phyloP scores from a whole-genome alignment of 1,140 invertebrate species.

The Polypedilum vanderplanki region DNA sequence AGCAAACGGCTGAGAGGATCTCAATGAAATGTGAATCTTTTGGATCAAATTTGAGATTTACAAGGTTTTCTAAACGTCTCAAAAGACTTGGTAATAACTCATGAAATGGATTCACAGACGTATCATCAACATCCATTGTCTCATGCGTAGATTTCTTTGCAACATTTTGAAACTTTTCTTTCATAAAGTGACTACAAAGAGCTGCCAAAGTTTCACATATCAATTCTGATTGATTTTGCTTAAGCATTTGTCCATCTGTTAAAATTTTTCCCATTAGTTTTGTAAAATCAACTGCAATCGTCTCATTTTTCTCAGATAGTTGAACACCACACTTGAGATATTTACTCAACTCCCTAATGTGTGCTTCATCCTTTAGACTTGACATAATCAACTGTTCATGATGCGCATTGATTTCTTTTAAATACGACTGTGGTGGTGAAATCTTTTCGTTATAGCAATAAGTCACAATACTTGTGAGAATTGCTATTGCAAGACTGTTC shows the following conservation, averaged over 20 bases:
- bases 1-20: constrained; percentile 48
- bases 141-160: constrained; percentile 31
- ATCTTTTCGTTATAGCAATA: constrained; percentile 50
- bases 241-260: constrained; percentile 36
- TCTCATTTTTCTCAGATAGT: constrained; percentile 37
- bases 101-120: constrained; percentile 36
- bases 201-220: constrained; percentile 41
- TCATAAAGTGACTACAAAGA: constrained; percentile 40
- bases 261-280: constrained; percentile 39
- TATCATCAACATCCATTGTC: constrained; percentile 30
- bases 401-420: constrained; percentile 41
- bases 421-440: constrained; percentile 35
- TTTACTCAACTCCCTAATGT: constrained; percentile 35
- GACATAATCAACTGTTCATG: constrained; percentile 41
- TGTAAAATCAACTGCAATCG: constrained; percentile 39
- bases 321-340: constrained; percentile 40
- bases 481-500: constrained; percentile 60
- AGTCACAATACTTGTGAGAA: constrained; percentile 58
- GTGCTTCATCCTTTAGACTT: constrained; percentile 37
- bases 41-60: constrained; percentile 34
- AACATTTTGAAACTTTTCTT: constrained; percentile 35
- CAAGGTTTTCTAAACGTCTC: constrained; percentile 39
- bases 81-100: constrained; percentile 38
- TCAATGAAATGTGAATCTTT: constrained; percentile 38
- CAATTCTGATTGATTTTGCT: constrained; percentile 35